Base-by-base conservation (phyloP, 2,888 invertebrate genomes). In the Tholera decimalis region DNA sequence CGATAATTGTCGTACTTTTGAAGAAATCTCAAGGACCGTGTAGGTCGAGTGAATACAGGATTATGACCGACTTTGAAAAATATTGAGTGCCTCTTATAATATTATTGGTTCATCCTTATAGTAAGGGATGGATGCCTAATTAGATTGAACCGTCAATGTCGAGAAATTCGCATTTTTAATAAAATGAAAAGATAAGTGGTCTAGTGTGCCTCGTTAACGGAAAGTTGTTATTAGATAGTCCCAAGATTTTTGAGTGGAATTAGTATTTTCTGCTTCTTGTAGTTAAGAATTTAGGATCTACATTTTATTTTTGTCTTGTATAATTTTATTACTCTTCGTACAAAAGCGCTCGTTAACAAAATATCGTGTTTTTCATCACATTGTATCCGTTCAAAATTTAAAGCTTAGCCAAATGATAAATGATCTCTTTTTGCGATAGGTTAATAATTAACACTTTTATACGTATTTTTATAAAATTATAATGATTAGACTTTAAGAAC, bases 111-210 rank as follows among this genome's bases (percentile, higher is more conserved):
- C 20, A 50, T 28, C 18, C 22, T 55, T 43, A 0, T 47, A 46
- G 37, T 41, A 33, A 55, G 37, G 22, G 67, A 53, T 24, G 15
- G 5, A n/a, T 8, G 39, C 15, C 13, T 67, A 73, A 74, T 74
- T 58, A 61, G 43, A 39, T 30, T 55, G 60, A 66, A 35, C 41
- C 18, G n/a, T 43, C 53, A 75, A 74, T 39, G 55, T 59, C 58
- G 44, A 56, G 35, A 66, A 41, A 26, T 58, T 56, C 6, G 22
- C 4, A n/a, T 43, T 75, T 68, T 68, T 51, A 44, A 79, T 75
- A 39, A 44, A 35, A 60, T 74, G 24, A n/a, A 43, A 50, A 39
- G 22, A 35, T 18, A 35, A 44, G 50, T 62, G 55, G 18, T 44
- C 47, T 57, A 18, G 15, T 20, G 41, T 41, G 44, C 44, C 49